Evolutionary conservation across 2,797 vertebrate species (phyloP).

Genomic region (Tragelaphus eurycerus): DNA sequence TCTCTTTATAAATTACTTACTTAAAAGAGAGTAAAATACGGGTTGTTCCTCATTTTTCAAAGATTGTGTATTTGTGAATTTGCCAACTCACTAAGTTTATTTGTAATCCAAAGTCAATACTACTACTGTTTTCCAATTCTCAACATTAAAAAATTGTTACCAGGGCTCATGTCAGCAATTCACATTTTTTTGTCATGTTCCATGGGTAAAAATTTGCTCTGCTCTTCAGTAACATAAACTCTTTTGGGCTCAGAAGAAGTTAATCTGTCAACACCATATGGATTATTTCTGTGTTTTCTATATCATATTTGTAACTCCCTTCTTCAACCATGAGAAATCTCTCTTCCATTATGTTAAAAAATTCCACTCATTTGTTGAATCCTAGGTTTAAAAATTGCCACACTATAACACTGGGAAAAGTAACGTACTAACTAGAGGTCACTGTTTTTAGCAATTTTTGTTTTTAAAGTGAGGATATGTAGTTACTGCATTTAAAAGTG

Average conservation of each 20-base stretch:
- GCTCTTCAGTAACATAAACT: slow-evolving; percentile 6
- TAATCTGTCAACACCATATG: neutral
- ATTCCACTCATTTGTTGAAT: neutral
- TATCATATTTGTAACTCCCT: neutral
- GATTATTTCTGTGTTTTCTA: neutral
- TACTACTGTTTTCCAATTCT: neutral
- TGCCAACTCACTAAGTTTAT: neutral
- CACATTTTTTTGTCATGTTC: neutral
- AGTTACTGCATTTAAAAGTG: neutral
- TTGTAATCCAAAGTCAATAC: neutral
- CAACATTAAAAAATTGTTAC: neutral
- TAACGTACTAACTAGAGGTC: neutral
- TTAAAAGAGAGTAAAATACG: neutral
- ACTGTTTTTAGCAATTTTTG: neutral
- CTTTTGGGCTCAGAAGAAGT: neutral
- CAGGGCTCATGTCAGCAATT: neutral
- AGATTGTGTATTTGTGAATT: slow-evolving; percentile 29
- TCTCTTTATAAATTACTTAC: neutral
- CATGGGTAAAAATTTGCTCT: neutral
- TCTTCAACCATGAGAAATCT: slow-evolving; percentile 23
- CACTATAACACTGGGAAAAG: neutral
- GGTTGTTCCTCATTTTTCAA: neutral
- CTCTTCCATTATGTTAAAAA: neutral
- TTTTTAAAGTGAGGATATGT: neutral
- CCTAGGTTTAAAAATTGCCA: neutral